These are phyloP conservation scores for Stictocephala bisonia DNA, from an alignment of 2,888 invertebrate genomes.

Conservation along the genomic window DNA sequence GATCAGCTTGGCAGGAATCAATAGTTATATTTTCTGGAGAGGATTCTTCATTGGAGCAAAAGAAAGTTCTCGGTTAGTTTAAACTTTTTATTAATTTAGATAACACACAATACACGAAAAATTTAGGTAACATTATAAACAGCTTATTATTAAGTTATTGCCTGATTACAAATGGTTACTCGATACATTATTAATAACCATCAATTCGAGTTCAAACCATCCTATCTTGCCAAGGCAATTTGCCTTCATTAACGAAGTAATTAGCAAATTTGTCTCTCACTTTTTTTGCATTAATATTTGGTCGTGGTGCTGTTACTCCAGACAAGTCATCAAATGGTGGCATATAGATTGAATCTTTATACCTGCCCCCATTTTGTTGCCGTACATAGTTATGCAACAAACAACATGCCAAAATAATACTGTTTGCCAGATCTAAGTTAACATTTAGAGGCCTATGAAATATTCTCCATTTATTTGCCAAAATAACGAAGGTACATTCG, in stretches of 20 bases:
- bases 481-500: slow-evolving; percentile 22
- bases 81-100: too few species aligned
- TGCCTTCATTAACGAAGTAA: slow-evolving; percentile 2
- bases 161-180: too few species aligned
- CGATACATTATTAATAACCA: too few species aligned
- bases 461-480: slow-evolving; percentile 20
- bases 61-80: too few species aligned
- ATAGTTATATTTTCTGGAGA: too few species aligned
- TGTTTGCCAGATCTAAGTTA: background rate
- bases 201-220: too few species aligned
- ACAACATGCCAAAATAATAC: slow-evolving; percentile 7
- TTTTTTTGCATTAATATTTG: background rate
- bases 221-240: slow-evolving; percentile 6
- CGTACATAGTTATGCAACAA: slow-evolving; percentile 17
- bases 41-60: too few species aligned
- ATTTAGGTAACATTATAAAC: too few species aligned
- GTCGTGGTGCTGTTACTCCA: background rate
- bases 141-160: too few species aligned
- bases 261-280: slow-evolving; percentile 26
- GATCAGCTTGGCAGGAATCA: too few species aligned
- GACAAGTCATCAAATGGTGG: slow-evolving; percentile 15
- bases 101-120: too few species aligned
- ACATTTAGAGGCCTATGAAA: slow-evolving; percentile 20
- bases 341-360: background rate
- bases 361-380: background rate